Evolutionary conservation across 2,797 vertebrate species (phyloP).

Genomic region (Linurgus olivaceus): DNA sequence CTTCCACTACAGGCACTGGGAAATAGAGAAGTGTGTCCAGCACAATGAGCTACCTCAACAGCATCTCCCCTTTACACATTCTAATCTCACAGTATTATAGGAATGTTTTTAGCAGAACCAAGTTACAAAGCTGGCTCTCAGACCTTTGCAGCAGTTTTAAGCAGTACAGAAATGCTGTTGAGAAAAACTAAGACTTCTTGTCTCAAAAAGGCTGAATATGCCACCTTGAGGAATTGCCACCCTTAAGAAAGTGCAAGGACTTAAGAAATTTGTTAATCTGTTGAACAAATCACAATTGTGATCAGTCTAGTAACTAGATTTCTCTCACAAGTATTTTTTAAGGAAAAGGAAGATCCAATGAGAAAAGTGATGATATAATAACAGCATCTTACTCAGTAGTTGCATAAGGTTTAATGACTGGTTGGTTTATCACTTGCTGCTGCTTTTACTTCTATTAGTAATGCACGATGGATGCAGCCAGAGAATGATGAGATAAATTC

Average conservation of each 20-base stretch:
- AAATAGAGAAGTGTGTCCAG: not conserved
- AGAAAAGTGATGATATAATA: not conserved
- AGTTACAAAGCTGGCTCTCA: not conserved
- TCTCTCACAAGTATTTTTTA: not conserved
- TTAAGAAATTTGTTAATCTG: not conserved
- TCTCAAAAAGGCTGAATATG: not conserved
- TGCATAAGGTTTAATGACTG: not conserved
- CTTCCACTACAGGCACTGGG: accelerated
- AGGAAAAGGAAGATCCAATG: not conserved
- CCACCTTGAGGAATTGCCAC: not conserved
- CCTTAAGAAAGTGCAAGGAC: not conserved
- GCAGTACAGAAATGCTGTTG: not conserved
- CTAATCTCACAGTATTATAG: not conserved
- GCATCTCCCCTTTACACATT: not conserved
- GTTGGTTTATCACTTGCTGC: not conserved
- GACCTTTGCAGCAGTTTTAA: not conserved
- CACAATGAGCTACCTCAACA: not conserved
- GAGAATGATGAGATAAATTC: not conserved
- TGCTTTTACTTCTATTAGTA: not conserved
- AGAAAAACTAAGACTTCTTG: not conserved
- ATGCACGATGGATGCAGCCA: not conserved
- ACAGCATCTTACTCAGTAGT: not conserved
- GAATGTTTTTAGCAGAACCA: not conserved
- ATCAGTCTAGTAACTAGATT: not conserved
- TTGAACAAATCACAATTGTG: not conserved